Conservation (phyloP, 2,113 vertebrate species). For the Seriola rivoliana region DNA sequence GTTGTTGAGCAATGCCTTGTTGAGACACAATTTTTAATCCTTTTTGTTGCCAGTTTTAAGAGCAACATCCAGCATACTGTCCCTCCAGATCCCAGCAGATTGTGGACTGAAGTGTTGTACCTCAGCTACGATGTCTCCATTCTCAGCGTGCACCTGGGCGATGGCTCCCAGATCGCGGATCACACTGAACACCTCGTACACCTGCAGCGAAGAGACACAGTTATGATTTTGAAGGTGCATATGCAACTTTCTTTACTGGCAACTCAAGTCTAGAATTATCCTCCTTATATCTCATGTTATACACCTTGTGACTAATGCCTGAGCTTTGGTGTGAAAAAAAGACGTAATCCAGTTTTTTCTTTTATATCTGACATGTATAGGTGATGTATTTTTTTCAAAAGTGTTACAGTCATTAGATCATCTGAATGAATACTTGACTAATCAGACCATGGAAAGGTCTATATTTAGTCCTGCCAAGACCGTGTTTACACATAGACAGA, state of each 20-base stretch:
- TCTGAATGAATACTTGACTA: too few species aligned
- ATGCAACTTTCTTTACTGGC: neutral
- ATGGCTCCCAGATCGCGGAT: constrained; percentile 97
- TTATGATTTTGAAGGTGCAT: neutral
- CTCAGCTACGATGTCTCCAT: constrained; percentile 97
- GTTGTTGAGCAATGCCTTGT: neutral
- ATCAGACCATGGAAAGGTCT: too few species aligned
- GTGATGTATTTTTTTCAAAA: neutral
- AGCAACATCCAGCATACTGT: neutral
- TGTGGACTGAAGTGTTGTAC: constrained; percentile 73
- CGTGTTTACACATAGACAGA: too few species aligned
- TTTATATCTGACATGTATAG: neutral
- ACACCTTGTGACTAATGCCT: neutral
- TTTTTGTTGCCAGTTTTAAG: neutral
- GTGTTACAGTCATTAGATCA: too few species aligned
- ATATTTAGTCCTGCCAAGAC: too few species aligned
- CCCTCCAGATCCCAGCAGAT: neutral
- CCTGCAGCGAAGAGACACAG: constrained; percentile 80
- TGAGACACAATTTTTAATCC: neutral
- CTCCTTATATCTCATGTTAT: neutral
- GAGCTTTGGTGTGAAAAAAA: neutral
- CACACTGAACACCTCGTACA: constrained; percentile 96
- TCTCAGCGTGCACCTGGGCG: constrained; percentile 97
- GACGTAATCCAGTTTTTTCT: neutral
- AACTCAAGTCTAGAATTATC: neutral